Conservation (phyloP, 92 coral and sea anemone species). For the Epizoanthus fatuus region DNA sequence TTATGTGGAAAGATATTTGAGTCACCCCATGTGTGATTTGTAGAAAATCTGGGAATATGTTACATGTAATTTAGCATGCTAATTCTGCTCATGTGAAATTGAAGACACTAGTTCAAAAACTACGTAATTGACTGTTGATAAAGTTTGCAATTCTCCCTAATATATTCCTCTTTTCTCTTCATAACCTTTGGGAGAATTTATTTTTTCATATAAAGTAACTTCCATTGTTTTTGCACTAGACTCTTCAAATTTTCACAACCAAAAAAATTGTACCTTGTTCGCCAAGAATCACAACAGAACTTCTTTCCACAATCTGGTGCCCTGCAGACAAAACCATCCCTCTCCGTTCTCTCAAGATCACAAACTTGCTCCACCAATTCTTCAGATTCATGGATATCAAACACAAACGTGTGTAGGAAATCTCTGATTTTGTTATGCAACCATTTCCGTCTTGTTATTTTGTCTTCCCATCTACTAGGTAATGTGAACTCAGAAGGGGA, state of each 20-base stretch:
- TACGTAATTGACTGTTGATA: not conserved
- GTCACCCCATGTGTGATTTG: no score
- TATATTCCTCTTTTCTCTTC: no score
- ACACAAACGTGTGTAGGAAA: slow-evolving; percentile 31
- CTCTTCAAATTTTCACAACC: not conserved
- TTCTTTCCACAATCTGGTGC: slow-evolving; percentile 23
- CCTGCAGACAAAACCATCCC: slow-evolving; percentile 42
- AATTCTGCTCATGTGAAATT: not conserved
- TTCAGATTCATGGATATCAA: slow-evolving; percentile 34
- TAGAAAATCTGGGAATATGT: no score
- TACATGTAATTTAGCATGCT: no score
- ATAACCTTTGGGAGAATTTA: no score
- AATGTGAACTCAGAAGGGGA: not conserved
- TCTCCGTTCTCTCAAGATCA: slow-evolving; percentile 20
- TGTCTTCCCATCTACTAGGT: slow-evolving; percentile 23
- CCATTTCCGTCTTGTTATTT: slow-evolving; percentile 24
- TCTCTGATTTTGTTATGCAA: slow-evolving; percentile 20
- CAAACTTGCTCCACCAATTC: slow-evolving; percentile 17
- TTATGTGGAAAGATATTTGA: no score
- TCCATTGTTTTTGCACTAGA: no score
- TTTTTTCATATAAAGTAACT: no score
- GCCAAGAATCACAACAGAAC: slow-evolving; percentile 14
- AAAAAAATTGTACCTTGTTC: slow-evolving; percentile 9
- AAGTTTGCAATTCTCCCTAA: no score
- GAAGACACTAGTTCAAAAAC: not conserved